Percentiles rank a stretch among this genome's conserved stretches.
These are phyloP conservation scores for Hippasteria phrygiana DNA, from an alignment of 53 echinoderm and acorn worm genomes.

Conservation along the genomic window DNA sequence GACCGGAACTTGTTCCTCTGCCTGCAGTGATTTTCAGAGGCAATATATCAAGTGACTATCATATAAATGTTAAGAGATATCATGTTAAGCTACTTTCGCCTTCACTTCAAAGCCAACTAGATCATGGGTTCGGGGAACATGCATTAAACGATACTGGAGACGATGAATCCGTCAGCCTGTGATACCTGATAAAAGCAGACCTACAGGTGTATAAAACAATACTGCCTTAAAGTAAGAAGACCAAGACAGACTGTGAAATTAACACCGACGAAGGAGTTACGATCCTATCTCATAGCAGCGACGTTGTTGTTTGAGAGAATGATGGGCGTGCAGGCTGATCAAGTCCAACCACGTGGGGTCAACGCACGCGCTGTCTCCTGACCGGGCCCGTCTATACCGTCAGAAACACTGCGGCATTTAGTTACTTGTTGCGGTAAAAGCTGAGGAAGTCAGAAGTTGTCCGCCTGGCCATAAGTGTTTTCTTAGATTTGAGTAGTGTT, in stretches of 20 bases:
- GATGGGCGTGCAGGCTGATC: too few species aligned
- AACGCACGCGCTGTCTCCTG: background rate
- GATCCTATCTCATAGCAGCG: background rate
- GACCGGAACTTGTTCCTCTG: background rate
- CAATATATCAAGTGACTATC: background rate
- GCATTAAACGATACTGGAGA: conserved; percentile 3
- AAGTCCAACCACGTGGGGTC: background rate
- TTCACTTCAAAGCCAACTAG: background rate
- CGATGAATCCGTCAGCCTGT: background rate
- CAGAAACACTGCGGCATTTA: background rate
- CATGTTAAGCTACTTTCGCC: background rate
- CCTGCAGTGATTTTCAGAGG: background rate
- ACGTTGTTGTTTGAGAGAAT: background rate
- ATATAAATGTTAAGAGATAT: background rate
- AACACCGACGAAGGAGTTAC: background rate
- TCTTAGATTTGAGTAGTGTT: conserved; percentile 16
- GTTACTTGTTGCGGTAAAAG: conserved; percentile 21
- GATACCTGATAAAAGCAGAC: too few species aligned
- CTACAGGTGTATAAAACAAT: conserved; percentile 20
- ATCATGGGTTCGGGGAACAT: background rate
- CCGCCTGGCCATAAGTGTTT: background rate
- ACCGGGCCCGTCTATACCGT: background rate
- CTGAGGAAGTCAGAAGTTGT: background rate
- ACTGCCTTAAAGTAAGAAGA: background rate
- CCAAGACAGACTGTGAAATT: background rate